A percentile compares a stretch with the other conserved stretches of the same genome.
phyloP scores from a whole-genome alignment of 2,888 invertebrate genomes.

The Bimastos eiseni region DNA sequence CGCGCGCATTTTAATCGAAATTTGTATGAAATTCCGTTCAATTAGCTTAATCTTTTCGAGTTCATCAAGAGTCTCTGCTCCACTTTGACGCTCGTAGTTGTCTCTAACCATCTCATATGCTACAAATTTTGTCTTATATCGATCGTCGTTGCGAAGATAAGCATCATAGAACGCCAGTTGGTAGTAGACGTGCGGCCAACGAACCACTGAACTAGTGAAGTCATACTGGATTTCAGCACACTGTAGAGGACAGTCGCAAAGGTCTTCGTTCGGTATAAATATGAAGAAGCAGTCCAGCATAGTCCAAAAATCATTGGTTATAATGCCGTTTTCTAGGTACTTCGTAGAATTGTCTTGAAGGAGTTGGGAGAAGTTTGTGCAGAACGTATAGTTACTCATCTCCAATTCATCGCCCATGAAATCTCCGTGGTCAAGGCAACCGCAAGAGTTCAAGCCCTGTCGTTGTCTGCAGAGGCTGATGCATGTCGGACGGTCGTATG shows the following conservation, averaged over 20 bases:
- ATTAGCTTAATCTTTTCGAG: background rate
- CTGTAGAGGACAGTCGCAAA: background rate
- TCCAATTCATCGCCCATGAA: background rate
- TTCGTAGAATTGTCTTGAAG: background rate
- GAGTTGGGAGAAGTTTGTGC: background rate
- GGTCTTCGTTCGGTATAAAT: background rate
- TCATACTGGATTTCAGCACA: background rate
- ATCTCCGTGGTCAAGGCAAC: background rate
- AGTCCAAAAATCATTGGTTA: background rate
- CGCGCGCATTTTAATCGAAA: background rate
- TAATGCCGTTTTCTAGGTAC: background rate
- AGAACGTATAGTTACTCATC: background rate
- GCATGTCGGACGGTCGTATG: background rate
- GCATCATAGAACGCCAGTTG: constrained; percentile 21
- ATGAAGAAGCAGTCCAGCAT: background rate
- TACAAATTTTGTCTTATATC: background rate
- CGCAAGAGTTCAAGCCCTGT: background rate
- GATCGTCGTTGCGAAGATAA: background rate
- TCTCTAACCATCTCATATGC: background rate
- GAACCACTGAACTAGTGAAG: background rate
- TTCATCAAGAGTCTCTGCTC: background rate
- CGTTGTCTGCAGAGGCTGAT: constrained; percentile 2
- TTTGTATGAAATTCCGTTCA: background rate
- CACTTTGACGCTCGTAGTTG: background rate
- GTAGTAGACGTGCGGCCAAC: constrained; percentile 15